These are phyloP conservation scores for Arbacia lixula DNA, from an alignment of 53 echinoderm and acorn worm species.

Conservation along the genomic window DNA sequence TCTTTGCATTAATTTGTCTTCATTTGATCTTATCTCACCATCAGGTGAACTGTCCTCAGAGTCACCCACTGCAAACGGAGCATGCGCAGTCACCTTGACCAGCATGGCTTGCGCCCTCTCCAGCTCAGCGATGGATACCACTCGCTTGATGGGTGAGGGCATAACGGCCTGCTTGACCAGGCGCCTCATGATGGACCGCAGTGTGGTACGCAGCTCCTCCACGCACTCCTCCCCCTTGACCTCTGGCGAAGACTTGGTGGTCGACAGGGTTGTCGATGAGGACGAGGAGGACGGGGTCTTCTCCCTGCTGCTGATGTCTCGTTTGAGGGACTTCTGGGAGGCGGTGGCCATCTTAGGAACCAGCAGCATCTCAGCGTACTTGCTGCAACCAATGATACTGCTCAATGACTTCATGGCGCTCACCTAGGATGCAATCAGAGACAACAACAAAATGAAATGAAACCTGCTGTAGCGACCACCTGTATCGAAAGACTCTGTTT, in stretches of 20 bases:
- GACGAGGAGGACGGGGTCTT: slow-evolving; percentile 21
- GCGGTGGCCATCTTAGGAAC: slow-evolving; percentile 72
- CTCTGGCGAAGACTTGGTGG: neutral
- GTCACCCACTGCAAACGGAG: slow-evolving; percentile 68
- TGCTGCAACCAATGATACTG: slow-evolving; percentile 87
- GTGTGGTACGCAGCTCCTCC: slow-evolving; percentile 66
- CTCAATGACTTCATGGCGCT: slow-evolving; percentile 88
- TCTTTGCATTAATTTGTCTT: too few species aligned
- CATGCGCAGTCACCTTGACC: slow-evolving; percentile 84
- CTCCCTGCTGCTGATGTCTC: slow-evolving; percentile 44
- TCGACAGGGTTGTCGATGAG: neutral
- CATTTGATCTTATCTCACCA: too few species aligned
- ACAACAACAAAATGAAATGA: too few species aligned
- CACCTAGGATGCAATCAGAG: slow-evolving; percentile 59
- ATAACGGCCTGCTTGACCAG: slow-evolving; percentile 94
- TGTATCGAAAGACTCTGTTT: too few species aligned
- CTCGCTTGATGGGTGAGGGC: slow-evolving; percentile 91
- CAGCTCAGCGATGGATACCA: slow-evolving; percentile 84
- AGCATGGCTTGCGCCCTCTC: slow-evolving; percentile 97
- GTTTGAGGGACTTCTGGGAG: slow-evolving; percentile 48
- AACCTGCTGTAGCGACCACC: too few species aligned
- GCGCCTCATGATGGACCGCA: slow-evolving; percentile 90
- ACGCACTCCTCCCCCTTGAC: neutral
- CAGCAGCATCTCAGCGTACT: slow-evolving; percentile 91
- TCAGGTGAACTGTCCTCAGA: slow-evolving; percentile 45